phyloP scores from a whole-genome alignment of 2,797 vertebrate species.

The Catharus ustulatus region DNA sequence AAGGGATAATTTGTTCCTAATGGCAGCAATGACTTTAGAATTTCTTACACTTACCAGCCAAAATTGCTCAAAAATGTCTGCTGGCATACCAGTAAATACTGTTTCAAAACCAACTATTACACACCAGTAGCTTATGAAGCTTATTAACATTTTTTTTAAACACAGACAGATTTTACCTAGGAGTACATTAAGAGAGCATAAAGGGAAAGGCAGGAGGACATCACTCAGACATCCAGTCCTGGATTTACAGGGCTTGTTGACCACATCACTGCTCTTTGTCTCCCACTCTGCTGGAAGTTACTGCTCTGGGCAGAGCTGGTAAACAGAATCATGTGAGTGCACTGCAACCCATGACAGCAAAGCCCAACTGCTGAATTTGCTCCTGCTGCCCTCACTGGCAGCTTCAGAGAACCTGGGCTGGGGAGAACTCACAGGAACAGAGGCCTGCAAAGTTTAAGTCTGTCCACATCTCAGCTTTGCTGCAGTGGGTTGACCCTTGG shows the following conservation, averaged over 20 bases:
- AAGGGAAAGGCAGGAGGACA: background rate
- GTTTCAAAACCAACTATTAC: background rate
- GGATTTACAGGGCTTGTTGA: background rate
- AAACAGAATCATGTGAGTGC: background rate
- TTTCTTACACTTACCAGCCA: background rate
- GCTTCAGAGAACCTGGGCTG: background rate
- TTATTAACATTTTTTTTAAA: background rate
- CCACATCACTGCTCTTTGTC: background rate
- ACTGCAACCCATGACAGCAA: background rate
- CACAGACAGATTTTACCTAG: background rate
- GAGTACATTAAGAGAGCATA: background rate
- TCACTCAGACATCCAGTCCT: background rate
- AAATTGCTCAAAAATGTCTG: background rate
- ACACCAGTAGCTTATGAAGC: rapidly evolving
- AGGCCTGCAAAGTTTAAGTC: background rate
- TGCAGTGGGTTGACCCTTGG: background rate
- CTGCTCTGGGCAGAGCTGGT: background rate
- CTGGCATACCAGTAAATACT: background rate
- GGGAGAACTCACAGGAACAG: background rate
- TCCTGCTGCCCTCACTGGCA: background rate
- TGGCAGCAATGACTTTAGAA: background rate
- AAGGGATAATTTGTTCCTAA: background rate
- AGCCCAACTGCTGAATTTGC: background rate
- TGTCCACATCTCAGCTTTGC: rapidly evolving
- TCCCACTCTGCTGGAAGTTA: background rate